phyloP scores from a whole-genome alignment of 1,140 invertebrate genomes.

The Dendroctonus ponderosae region DNA sequence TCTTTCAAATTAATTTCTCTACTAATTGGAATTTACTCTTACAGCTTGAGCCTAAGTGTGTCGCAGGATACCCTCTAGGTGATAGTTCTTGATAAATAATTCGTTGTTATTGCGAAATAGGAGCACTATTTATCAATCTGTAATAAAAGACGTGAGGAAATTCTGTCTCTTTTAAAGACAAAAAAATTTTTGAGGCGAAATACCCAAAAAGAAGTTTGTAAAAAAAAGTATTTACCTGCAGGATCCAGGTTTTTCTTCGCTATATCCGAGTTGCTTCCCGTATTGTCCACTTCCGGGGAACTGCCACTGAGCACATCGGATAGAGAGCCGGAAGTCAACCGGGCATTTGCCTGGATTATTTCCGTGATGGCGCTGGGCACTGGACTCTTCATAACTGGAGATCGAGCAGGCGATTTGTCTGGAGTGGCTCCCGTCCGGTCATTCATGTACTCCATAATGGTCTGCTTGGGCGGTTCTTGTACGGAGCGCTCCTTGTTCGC shows the following conservation, averaged over 20 bases:
- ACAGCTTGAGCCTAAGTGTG: no score
- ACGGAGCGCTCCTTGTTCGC: slow-evolving; percentile 43
- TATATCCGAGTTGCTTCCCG: slow-evolving; percentile 50
- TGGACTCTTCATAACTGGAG: slow-evolving; percentile 47
- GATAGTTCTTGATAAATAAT: no score
- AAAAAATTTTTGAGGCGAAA: no score
- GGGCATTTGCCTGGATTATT: slow-evolving; percentile 47
- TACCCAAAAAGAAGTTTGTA: no score
- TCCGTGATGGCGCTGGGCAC: slow-evolving; percentile 44
- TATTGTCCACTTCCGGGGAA: slow-evolving; percentile 58
- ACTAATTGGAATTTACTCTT: no score
- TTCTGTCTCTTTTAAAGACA: no score
- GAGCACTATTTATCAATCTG: no score
- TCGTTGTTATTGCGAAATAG: no score
- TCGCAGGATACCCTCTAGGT: no score
- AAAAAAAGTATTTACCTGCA: no score
- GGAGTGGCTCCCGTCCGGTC: slow-evolving; percentile 38
- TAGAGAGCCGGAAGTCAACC: slow-evolving; percentile 57
- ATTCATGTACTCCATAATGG: slow-evolving; percentile 48
- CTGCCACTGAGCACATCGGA: slow-evolving; percentile 61
- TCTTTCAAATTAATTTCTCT: no score
- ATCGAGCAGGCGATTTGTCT: slow-evolving; percentile 38
- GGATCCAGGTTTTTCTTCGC: slow-evolving; percentile 42
- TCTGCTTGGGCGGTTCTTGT: background rate
- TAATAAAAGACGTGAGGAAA: no score